Evolutionary conservation across 2,797 vertebrate species (phyloP).

Genomic region (Anguilla anguilla): DNA sequence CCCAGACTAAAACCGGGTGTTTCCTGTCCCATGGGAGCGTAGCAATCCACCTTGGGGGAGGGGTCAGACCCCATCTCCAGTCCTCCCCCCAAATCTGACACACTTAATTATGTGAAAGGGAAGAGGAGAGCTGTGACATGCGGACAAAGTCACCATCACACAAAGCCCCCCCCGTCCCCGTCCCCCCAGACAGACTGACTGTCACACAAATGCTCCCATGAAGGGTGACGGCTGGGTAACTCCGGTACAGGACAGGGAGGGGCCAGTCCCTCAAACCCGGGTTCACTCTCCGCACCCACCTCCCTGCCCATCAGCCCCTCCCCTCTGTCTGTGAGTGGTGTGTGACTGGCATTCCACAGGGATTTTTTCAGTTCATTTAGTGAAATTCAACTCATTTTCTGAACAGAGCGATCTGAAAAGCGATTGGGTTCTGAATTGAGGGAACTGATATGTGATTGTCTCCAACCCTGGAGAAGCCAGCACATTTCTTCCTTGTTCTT

Average conservation of each 20-base stretch:
- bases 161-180: background rate
- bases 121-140: background rate
- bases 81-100: background rate
- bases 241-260: no score
- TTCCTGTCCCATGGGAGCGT: background rate
- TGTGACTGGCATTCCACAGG: no score
- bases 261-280: no score
- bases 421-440: background rate
- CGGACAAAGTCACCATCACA: background rate
- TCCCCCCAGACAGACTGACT: background rate
- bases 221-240: background rate
- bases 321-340: no score
- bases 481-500: background rate
- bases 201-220: background rate
- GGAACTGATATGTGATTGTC: no score
- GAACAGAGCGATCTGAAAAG: background rate
- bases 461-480: background rate
- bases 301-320: no score
- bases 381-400: no score
- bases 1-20: background rate
- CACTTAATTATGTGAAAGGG: background rate
- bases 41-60: background rate
- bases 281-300: no score
- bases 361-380: no score
- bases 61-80: background rate